Conservation (phyloP, 2,113 vertebrate genomes). For the Poeciliopsis turrubarensis region DNA sequence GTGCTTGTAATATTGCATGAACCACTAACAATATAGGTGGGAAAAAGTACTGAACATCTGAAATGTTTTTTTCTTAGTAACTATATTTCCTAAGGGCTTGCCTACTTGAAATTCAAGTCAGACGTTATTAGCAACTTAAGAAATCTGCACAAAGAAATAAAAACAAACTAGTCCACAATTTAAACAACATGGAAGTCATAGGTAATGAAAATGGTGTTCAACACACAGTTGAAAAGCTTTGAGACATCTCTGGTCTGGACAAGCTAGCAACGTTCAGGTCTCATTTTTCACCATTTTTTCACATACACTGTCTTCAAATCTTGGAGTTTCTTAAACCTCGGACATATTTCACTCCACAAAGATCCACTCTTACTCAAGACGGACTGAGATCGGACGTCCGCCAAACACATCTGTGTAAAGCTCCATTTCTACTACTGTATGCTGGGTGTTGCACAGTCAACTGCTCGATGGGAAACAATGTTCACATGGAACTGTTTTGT, state of each 20-base stretch:
- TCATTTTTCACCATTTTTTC: too few relatives aligned
- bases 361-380: too few relatives aligned
- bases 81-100: not conserved
- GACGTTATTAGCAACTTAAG: not conserved
- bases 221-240: not conserved
- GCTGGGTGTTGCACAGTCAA: too few relatives aligned
- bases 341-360: too few relatives aligned
- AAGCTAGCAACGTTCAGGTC: too few relatives aligned
- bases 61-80: not conserved
- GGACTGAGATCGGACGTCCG: too few relatives aligned
- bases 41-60: not conserved
- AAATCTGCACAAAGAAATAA: not conserved
- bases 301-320: too few relatives aligned
- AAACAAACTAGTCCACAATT: not conserved
- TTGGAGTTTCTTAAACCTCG: too few relatives aligned
- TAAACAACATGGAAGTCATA: not conserved
- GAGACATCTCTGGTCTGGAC: not conserved
- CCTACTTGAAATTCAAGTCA: not conserved
- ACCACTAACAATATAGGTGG: conserved; percentile 8
- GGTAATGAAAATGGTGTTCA: not conserved
- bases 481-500: too few relatives aligned
- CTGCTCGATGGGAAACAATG: too few relatives aligned
- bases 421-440: too few relatives aligned
- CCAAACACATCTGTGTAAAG: too few relatives aligned
- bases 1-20: conserved; percentile 49